Percentiles rank a stretch among this genome's conserved stretches.
These are phyloP conservation scores for Albula glossodonta DNA, from an alignment of 2,113 vertebrate genomes.

Conservation along the genomic window DNA sequence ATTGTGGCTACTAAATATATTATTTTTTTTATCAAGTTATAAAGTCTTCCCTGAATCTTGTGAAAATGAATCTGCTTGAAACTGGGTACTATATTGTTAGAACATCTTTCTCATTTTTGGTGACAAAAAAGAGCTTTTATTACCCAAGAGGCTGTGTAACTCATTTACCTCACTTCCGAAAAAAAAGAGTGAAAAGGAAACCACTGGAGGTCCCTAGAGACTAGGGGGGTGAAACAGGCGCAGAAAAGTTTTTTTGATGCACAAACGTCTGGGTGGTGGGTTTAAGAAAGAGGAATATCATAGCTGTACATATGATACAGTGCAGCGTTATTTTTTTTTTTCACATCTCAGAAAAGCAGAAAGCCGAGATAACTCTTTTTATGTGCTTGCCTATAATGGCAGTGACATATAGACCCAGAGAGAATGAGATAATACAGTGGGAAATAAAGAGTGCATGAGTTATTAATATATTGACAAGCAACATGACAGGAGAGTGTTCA, in stretches of 20 bases:
- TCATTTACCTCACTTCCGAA: constrained; percentile 7
- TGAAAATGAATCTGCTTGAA: constrained; percentile 18
- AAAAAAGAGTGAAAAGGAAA: constrained; percentile 17
- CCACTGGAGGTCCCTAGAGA: constrained; percentile 35
- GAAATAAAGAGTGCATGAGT: constrained; percentile 49
- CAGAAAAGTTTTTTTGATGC: constrained; percentile 28
- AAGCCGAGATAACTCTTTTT: constrained; percentile 27
- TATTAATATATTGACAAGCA: constrained; percentile 49
- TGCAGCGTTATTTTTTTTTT: constrained; percentile 12
- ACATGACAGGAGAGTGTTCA: constrained; percentile 39
- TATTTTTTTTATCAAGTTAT: background rate
- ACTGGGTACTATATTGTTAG: background rate
- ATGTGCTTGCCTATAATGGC: background rate
- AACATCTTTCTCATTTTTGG: background rate
- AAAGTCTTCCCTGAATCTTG: background rate
- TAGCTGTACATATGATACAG: constrained; percentile 19
- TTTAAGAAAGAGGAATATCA: constrained; percentile 35
- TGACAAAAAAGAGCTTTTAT: background rate
- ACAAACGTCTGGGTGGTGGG: constrained; percentile 32
- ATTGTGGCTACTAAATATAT: background rate
- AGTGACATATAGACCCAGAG: constrained; percentile 31
- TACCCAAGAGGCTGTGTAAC: background rate
- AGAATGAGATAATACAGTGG: constrained; percentile 42
- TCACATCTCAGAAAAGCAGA: constrained; percentile 35
- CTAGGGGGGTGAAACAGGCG: constrained; percentile 19